Conservation (phyloP, 2,888 invertebrate genomes). For the Dynastes grantii region DNA sequence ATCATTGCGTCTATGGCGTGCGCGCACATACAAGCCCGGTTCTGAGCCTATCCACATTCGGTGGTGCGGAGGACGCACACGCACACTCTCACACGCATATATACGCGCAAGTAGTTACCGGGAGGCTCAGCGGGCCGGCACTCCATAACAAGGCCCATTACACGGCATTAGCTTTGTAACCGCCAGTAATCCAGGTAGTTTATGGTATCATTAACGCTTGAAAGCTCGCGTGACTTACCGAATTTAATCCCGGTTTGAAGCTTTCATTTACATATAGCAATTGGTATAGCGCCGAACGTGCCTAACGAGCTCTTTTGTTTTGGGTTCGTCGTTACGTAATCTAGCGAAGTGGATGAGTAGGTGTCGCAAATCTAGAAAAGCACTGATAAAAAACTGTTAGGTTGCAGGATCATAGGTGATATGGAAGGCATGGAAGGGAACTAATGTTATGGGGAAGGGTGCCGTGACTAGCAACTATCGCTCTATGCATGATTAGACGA, state of each 20-base stretch:
- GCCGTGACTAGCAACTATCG: constrained; percentile 6
- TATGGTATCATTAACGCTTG: constrained; percentile 67
- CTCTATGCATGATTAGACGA: not conserved
- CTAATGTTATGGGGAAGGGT: not conserved
- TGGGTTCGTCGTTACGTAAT: constrained; percentile 40
- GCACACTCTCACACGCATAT: constrained; percentile 52
- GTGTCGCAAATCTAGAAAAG: constrained; percentile 38
- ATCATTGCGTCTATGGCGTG: constrained; percentile 54
- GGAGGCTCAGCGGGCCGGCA: constrained; percentile 63
- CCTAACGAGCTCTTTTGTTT: constrained; percentile 59
- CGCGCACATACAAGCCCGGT: not conserved
- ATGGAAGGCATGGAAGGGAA: not conserved
- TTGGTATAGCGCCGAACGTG: constrained; percentile 64
- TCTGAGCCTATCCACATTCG: not conserved
- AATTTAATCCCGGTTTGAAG: constrained; percentile 64
- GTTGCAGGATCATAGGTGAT: constrained; percentile 44
- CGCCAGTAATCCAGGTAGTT: constrained; percentile 67
- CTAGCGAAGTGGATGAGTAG: constrained; percentile 30
- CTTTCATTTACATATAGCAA: constrained; percentile 67
- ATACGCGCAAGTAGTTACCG: constrained; percentile 45
- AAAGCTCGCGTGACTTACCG: constrained; percentile 67
- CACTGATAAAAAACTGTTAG: constrained; percentile 59
- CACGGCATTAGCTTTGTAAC: constrained; percentile 67
- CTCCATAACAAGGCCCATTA: constrained; percentile 66
- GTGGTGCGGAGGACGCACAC: constrained; percentile 39